Evolutionary conservation across 23 tunicate species (phyloP), one percentile per base, ranked within the genome.

Genomic region (Corella eumyota): DNA sequence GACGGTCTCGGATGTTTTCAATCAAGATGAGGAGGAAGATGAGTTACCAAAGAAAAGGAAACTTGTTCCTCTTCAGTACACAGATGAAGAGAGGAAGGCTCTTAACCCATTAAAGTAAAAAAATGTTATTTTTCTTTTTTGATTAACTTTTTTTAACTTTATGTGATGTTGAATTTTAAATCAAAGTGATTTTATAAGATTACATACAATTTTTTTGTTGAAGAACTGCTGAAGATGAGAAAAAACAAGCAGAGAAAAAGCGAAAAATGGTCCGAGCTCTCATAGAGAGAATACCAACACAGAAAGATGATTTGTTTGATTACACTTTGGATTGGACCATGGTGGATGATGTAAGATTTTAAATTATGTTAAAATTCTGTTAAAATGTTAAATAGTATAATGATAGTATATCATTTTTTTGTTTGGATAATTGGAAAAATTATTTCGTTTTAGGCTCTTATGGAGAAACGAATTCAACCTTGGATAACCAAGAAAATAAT

Each of bases 261-360:
- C 73, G 83, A 25, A 78, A 79, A 65, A 31, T 67, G 72, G 68
- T 74, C 22, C 83, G 93, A 13, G 99, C 90, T 35, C 51, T 93
- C 40, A 93, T 93, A 26, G 99, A 93, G 35, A 45, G 85, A 25
- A 93, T 93, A 17, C 99, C 99, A n/a, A 84, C 99, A 5, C 75
- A 93, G 40, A 84, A 80, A 45, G 90, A 74, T 32, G 83, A 79
- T 37, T 72, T 93, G 50, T 93, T 93, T 45, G 99, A 76, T 33
- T 93, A 77, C 53, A 74, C 56, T n/a, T 50, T 93, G 36, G 95
- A 79, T 33, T 93, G 99, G 99, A 55, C 81, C 11, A 69, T 78
- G 81, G 85, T 88, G 1, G 96, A 88, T 37, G 34, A 67, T 27
- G 65, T 60, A 60, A 34, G 6, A 17, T 3, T 31, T 30, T 58